A percentile compares a stretch with the other conserved stretches of the same genome.
phyloP scores from a whole-genome alignment of 2,113 vertebrate species.

The Aegypius monachus region DNA sequence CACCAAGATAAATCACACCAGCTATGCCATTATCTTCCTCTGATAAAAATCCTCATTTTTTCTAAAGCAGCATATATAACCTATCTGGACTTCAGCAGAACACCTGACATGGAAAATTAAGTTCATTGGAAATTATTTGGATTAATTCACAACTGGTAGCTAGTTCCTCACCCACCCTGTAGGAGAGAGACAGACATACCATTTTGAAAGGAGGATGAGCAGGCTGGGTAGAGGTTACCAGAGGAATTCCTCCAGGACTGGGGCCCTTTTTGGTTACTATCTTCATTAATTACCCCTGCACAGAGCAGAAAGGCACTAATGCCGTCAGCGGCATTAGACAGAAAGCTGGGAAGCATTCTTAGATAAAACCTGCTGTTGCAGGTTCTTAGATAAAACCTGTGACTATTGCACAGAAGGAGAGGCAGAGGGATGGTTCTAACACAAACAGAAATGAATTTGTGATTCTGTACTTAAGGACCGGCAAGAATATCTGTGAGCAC shows the following conservation, averaged over 20 bases:
- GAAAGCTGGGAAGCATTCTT: neutral
- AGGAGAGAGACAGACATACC: neutral
- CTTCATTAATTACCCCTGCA: neutral
- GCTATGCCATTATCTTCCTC: neutral
- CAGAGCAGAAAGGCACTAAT: neutral
- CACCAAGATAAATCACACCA: conserved; percentile 13
- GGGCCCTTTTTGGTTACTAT: neutral
- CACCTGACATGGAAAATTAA: neutral
- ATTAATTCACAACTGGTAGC: neutral
- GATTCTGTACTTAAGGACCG: neutral
- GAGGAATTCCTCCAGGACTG: neutral
- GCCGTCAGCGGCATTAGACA: neutral
- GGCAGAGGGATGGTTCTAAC: neutral
- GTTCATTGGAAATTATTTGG: neutral
- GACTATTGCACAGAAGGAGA: neutral
- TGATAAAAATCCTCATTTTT: conserved; percentile 27
- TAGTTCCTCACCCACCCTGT: neutral
- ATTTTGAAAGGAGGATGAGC: neutral
- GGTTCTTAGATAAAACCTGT: neutral
- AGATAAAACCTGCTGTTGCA: neutral
- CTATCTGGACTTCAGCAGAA: neutral
- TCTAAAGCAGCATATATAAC: neutral
- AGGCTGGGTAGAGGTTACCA: neutral
- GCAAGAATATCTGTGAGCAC: neutral
- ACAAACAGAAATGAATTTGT: neutral